phyloP scores from a whole-genome alignment of 2,888 invertebrate species.

The Phytoseiulus persimilis region DNA sequence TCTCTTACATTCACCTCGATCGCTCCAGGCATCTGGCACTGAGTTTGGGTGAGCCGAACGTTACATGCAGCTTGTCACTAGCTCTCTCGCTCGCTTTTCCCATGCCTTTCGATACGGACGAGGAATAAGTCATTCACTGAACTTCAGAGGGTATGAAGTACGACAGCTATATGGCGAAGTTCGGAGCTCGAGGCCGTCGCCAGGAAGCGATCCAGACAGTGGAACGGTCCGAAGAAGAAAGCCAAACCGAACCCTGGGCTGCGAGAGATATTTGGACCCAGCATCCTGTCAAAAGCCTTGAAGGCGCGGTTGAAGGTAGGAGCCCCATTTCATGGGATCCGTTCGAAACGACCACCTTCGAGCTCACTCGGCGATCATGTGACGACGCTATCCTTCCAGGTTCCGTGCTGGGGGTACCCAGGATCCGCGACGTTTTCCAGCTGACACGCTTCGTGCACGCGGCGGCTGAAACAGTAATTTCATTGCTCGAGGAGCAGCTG shows the following conservation, averaged over 20 bases:
- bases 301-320: slow-evolving; percentile 12
- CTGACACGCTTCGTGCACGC: slow-evolving; percentile 29
- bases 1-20: slow-evolving; percentile 10
- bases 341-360: no score
- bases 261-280: slow-evolving; percentile 14
- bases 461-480: background rate
- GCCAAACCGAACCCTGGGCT: background rate
- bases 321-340: no score
- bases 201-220: background rate
- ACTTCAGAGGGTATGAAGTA: slow-evolving; percentile 17
- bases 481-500: slow-evolving; percentile 8
- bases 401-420: background rate
- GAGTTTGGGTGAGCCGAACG: background rate
- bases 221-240: slow-evolving; percentile 26
- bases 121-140: background rate
- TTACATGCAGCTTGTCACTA: background rate
- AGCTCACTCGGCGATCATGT: no score
- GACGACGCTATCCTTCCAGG: background rate
- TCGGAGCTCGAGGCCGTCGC: slow-evolving; percentile 12
- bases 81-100: no score
- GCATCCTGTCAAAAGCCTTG: background rate
- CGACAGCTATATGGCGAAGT: slow-evolving; percentile 33
- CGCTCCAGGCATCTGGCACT: slow-evolving; percentile 25
- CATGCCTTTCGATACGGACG: no score
- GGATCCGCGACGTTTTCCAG: background rate